phyloP scores from a whole-genome alignment of 2,113 vertebrate genomes.

The Dipodomys ordii region DNA sequence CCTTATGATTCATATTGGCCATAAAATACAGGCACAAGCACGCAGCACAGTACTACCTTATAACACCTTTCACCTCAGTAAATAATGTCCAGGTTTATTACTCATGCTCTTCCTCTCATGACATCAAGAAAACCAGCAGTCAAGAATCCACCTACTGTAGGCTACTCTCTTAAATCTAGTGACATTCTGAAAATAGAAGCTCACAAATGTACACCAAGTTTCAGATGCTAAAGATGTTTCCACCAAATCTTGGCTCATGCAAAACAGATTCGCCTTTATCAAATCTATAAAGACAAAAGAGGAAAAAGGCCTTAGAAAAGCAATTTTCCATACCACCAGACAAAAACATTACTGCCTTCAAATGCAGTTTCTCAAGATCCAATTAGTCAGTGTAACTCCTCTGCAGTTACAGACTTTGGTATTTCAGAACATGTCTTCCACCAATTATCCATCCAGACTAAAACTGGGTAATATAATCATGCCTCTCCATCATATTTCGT shows the following conservation, averaged over 20 bases:
- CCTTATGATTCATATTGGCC: conserved; percentile 10
- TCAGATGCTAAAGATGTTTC: conserved; percentile 15
- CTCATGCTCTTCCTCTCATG: conserved; percentile 17
- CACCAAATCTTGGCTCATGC: conserved; percentile 20
- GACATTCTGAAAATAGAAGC: conserved; percentile 40
- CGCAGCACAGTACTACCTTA: neutral
- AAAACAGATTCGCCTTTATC: conserved; percentile 35
- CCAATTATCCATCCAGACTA: conserved; percentile 44
- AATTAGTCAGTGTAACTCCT: conserved; percentile 54
- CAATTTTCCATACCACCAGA: conserved; percentile 42
- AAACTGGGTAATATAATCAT: conserved; percentile 7
- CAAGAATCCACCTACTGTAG: conserved; percentile 37
- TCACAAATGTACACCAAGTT: neutral
- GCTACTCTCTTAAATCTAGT: conserved; percentile 28
- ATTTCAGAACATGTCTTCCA: conserved; percentile 74
- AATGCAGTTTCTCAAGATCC: conserved; percentile 46
- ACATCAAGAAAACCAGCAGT: conserved; percentile 41
- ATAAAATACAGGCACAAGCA: conserved; percentile 33
- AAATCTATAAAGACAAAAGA: conserved; percentile 22
- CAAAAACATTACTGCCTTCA: conserved; percentile 51
- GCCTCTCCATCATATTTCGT: conserved; percentile 5
- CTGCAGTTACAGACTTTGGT: conserved; percentile 33
- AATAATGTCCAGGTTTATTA: conserved; percentile 37
- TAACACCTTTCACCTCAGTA: conserved; percentile 1
- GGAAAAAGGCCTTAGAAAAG: conserved; percentile 23